phyloP scores from a whole-genome alignment of 1,140 invertebrate species.

The Drosophila sucinea region DNA sequence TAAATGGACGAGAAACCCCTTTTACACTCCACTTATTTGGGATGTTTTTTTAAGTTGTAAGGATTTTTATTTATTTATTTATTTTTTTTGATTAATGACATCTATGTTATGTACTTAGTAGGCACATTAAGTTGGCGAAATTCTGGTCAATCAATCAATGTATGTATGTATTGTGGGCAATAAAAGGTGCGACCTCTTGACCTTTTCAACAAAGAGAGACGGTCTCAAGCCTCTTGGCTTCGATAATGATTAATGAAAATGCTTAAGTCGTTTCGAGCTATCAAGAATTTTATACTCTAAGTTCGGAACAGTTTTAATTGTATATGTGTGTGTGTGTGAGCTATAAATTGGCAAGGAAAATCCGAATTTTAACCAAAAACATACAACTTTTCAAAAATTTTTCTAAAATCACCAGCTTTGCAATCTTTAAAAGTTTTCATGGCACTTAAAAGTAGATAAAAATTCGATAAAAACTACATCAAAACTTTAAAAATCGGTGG shows the following conservation, averaged over 20 bases:
- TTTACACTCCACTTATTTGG: background rate
- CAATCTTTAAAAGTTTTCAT: no score
- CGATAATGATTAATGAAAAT: conserved; percentile 35
- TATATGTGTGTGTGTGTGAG: background rate
- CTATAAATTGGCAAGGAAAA: no score
- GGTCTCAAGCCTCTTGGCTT: background rate
- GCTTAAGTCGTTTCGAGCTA: background rate
- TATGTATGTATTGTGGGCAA: background rate
- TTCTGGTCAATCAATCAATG: conserved; percentile 56
- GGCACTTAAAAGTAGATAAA: no score
- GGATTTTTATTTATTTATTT: background rate
- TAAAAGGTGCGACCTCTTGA: conserved; percentile 45
- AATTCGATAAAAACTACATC: no score
- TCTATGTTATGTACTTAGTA: background rate
- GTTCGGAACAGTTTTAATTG: background rate
- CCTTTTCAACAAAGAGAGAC: conserved; percentile 7
- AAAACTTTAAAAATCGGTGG: no score
- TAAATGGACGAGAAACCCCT: background rate
- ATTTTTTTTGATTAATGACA: conserved; percentile 53
- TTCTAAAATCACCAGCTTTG: no score
- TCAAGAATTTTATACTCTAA: background rate
- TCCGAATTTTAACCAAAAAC: no score
- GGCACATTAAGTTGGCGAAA: conserved; percentile 46
- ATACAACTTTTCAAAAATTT: no score
- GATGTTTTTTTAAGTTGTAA: conserved; percentile 15